These are phyloP conservation scores for Pionites leucogaster DNA, from an alignment of 2,113 vertebrate genomes.

Conservation along the genomic window DNA sequence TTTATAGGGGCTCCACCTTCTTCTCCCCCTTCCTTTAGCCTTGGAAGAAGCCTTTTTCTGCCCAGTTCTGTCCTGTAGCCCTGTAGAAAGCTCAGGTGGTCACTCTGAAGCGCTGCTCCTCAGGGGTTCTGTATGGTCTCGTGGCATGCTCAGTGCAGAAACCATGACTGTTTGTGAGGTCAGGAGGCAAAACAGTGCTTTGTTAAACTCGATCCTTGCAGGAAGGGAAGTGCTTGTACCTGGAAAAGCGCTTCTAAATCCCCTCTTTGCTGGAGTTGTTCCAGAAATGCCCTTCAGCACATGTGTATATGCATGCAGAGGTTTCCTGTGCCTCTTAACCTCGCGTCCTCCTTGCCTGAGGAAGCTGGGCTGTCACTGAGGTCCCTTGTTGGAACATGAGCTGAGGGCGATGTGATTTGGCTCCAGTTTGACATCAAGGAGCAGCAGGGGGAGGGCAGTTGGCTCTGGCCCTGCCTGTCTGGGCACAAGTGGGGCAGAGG, in stretches of 20 bases:
- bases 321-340: rapidly evolving
- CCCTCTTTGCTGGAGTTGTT: background rate
- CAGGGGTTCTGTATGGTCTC: rapidly evolving
- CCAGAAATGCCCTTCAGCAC: rapidly evolving
- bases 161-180: rapidly evolving
- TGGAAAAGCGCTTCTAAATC: background rate
- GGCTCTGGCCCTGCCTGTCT: background rate
- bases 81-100: background rate
- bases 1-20: rapidly evolving
- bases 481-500: background rate
- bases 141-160: rapidly evolving
- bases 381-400: background rate
- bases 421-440: background rate
- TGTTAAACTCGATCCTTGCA: rapidly evolving
- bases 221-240: background rate
- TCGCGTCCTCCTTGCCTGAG: rapidly evolving
- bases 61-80: rapidly evolving
- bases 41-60: too few species aligned
- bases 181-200: background rate
- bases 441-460: background rate
- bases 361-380: rapidly evolving
- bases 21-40: background rate
- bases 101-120: rapidly evolving
- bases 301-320: rapidly evolving
- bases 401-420: background rate